Conservation (phyloP, 2,888 invertebrate genomes). For the Tenthredo amoena region DNA sequence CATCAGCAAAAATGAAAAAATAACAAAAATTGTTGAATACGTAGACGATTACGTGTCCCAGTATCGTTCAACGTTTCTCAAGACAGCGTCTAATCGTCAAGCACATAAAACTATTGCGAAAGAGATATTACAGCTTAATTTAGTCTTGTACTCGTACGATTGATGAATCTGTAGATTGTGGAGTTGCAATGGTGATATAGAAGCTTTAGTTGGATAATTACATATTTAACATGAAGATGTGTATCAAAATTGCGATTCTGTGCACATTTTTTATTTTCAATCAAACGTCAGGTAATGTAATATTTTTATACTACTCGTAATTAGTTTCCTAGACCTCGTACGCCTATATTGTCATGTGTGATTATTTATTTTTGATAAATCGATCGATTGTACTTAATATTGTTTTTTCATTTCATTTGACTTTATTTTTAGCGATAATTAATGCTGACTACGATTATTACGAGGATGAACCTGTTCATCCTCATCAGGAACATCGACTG, state of each 20-base stretch:
- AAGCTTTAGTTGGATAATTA: neutral
- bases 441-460: neutral
- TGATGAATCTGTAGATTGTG: neutral
- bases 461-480: neutral
- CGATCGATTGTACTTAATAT: neutral
- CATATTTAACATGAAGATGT: neutral
- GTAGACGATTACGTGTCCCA: neutral
- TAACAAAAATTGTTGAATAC: neutral
- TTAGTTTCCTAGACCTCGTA: too few species aligned
- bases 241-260: neutral
- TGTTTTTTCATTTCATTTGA: neutral
- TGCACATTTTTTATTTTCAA: neutral
- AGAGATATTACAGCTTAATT: neutral
- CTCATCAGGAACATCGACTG: conserved; percentile 6
- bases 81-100: neutral
- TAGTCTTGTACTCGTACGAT: neutral
- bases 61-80: neutral
- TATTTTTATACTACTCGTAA: neutral
- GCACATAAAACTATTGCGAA: neutral
- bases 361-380: neutral
- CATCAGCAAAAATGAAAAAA: neutral
- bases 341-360: too few species aligned
- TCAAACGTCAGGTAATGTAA: neutral
- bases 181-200: neutral
- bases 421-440: neutral